A percentile compares a stretch with the other conserved stretches of the same genome.
Evolutionary conservation across 2,797 vertebrate genomes (phyloP).

Genomic region (Sus cebifrons): DNA sequence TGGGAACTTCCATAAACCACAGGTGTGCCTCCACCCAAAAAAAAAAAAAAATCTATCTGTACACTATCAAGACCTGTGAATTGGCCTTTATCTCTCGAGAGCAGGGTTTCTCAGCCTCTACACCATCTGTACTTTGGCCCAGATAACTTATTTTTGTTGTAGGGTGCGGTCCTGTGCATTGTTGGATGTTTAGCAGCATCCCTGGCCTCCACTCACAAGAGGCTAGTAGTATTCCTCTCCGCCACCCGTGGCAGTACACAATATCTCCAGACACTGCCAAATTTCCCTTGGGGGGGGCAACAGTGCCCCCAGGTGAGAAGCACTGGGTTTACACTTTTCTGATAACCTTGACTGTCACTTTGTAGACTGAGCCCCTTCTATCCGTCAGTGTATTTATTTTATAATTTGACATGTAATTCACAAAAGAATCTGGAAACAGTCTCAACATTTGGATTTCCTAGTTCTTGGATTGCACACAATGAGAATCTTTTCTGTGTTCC

Average conservation of each 20-base stretch:
- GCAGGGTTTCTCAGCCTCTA: accelerated
- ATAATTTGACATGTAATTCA: background rate
- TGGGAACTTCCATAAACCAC: too few relatives aligned
- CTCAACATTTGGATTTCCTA: background rate
- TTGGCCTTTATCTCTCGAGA: background rate
- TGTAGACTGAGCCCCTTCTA: background rate
- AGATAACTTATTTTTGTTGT: conserved; percentile 3
- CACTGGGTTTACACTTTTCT: background rate
- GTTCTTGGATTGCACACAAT: background rate
- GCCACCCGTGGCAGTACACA: background rate
- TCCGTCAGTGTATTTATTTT: background rate
- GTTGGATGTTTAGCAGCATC: background rate
- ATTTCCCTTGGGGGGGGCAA: background rate
- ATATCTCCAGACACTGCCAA: background rate
- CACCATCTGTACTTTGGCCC: background rate
- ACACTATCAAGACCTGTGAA: background rate
- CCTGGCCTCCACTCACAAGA: background rate
- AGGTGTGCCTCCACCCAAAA: too few relatives aligned
- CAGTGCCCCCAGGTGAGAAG: background rate
- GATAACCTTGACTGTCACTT: background rate
- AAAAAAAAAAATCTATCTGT: background rate
- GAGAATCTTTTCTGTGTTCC: background rate
- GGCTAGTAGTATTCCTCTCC: background rate
- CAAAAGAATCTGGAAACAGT: background rate
- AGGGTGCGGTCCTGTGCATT: background rate